A percentile compares a stretch with the other conserved stretches of the same genome.
These are phyloP conservation scores for Eupithecia subumbrata DNA, from an alignment of 2,888 invertebrate genomes.

Conservation along the genomic window DNA sequence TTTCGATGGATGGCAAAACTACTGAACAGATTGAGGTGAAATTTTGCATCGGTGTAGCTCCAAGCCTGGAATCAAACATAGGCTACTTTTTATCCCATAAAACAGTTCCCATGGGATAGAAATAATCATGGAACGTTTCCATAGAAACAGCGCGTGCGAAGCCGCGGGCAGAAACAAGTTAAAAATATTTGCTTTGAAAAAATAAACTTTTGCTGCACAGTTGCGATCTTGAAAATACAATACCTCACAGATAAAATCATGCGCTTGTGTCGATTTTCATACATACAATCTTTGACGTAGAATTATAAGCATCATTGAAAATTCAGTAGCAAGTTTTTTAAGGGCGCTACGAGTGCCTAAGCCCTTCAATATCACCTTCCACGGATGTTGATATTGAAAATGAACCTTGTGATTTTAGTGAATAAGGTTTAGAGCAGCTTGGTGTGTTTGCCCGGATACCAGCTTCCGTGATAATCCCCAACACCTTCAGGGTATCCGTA, in stretches of 20 bases:
- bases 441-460: not conserved
- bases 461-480: constrained; percentile 10
- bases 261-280: not conserved
- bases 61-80: too few species aligned
- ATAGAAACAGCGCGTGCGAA: too few species aligned
- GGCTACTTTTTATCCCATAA: too few species aligned
- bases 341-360: constrained; percentile 9
- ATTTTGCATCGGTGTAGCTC: too few species aligned
- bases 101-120: too few species aligned
- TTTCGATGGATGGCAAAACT: too few species aligned
- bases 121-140: too few species aligned
- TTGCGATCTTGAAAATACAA: not conserved
- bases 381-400: constrained; percentile 8
- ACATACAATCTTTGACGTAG: not conserved
- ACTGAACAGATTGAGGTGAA: too few species aligned
- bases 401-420: constrained; percentile 12
- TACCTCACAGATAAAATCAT: not conserved
- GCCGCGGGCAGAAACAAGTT: too few species aligned
- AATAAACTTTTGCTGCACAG: not conserved
- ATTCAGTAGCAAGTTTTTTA: constrained; percentile 7
- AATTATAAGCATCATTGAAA: constrained; percentile 9
- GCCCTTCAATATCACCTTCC: constrained; percentile 5
- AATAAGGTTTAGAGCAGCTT: constrained; percentile 1
- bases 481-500: constrained; percentile 6
- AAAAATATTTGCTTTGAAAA: not conserved